Percentiles rank a stretch among this genome's conserved stretches.
Conservation (phyloP, 2,888 invertebrate genomes). For the Spilosoma lubricipeda region DNA sequence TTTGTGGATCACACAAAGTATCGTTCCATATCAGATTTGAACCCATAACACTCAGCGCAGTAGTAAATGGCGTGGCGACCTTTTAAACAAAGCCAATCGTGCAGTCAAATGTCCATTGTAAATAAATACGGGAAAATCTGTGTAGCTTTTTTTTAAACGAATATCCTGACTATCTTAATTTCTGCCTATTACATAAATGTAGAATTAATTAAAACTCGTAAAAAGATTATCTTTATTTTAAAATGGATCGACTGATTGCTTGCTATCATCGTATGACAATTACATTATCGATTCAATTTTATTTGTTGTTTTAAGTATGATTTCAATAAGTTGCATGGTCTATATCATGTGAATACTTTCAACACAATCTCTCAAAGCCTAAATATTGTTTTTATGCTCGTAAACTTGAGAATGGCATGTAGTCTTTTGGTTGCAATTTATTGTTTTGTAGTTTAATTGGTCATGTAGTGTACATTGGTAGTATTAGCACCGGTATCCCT, state of each 20-base stretch:
- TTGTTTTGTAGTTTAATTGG: too few species aligned
- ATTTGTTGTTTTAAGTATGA: constrained; percentile 10
- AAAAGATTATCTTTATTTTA: not conserved
- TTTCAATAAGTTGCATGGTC: constrained; percentile 19
- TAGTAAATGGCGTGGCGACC: too few species aligned
- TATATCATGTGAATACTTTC: constrained; percentile 7
- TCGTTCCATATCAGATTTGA: too few species aligned
- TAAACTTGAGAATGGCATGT: not conserved
- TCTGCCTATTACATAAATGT: not conserved
- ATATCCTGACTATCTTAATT: not conserved
- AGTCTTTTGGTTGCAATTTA: not conserved
- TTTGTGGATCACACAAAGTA: too few species aligned
- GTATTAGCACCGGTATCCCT: too few species aligned
- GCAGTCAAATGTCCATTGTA: too few species aligned
- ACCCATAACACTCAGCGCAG: too few species aligned
- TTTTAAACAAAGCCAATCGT: too few species aligned
- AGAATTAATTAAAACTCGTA: not conserved
- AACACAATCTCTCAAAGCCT: not conserved
- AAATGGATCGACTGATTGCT: constrained; percentile 25
- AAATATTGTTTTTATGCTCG: not conserved
- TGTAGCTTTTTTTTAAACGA: not conserved
- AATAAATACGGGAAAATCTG: not conserved
- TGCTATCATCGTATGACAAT: constrained; percentile 35
- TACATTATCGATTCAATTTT: constrained; percentile 28
- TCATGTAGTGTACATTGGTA: too few species aligned